These are phyloP conservation scores for Margaritifera margaritifera DNA, from an alignment of 2,888 invertebrate genomes.

Conservation along the genomic window DNA sequence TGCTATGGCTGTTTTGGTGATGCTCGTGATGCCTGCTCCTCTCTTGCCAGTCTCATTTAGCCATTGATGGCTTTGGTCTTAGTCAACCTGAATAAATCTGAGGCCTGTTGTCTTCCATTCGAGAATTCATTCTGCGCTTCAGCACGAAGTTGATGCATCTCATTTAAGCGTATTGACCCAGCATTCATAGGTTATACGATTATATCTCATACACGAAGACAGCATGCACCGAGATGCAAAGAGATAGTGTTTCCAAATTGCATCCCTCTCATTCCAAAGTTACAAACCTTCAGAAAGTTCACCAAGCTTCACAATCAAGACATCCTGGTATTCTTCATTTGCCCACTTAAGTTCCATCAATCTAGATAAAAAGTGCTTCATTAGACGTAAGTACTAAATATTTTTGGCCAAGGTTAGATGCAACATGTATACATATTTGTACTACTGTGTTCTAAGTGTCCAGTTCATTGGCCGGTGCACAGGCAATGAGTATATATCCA, in stretches of 20 bases:
- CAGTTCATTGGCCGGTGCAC: constrained; percentile 2
- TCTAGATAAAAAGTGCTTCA: constrained; percentile 11
- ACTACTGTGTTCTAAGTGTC: background rate
- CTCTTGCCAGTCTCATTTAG: background rate
- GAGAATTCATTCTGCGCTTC: background rate
- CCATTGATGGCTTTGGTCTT: background rate
- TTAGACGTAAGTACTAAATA: constrained; percentile 17
- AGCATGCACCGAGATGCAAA: background rate
- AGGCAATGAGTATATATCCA: constrained; percentile 3
- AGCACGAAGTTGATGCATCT: background rate
- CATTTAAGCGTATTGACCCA: background rate
- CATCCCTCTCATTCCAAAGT: background rate
- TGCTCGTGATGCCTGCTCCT: constrained; percentile 1
- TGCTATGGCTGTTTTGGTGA: constrained; percentile 3
- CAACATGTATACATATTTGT: constrained; percentile 1
- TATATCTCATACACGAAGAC: background rate
- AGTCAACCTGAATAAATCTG: background rate
- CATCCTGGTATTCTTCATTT: constrained; percentile 3
- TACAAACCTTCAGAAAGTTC: constrained; percentile 5
- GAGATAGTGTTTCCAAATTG: too few species aligned
- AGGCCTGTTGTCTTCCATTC: background rate
- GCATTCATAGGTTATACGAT: background rate
- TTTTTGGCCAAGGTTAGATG: background rate
- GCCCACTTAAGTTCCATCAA: constrained; percentile 15
- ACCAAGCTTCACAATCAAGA: constrained; percentile 13